A percentile compares a stretch with the other conserved stretches of the same genome.
phyloP scores from a whole-genome alignment of 2,113 vertebrate species.

The Hypocryptadius cinnamomeus region DNA sequence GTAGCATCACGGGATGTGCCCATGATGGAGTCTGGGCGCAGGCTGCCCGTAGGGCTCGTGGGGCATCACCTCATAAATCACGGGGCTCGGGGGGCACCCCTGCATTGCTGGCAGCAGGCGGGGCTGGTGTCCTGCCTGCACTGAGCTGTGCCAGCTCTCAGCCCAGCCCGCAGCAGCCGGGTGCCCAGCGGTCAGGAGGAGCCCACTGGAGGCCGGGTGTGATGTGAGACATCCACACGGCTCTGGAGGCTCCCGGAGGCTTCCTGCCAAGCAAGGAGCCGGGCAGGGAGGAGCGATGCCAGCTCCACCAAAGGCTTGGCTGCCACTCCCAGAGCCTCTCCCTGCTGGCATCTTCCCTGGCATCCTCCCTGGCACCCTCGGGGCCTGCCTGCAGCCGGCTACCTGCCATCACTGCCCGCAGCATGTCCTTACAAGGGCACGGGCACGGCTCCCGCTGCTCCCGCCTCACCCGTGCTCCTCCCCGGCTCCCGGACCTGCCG shows the following conservation, averaged over 20 bases:
- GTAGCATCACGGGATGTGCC: fast-evolving
- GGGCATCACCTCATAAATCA: fast-evolving
- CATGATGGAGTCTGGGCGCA: fast-evolving
- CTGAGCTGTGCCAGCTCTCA: not conserved
- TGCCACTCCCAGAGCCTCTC: not conserved
- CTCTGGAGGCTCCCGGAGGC: not conserved
- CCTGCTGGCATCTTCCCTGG: not conserved
- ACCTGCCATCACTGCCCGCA: not conserved
- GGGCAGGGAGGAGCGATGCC: fast-evolving
- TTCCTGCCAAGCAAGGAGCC: not conserved
- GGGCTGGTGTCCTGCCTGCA: not conserved
- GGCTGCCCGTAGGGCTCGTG: fast-evolving
- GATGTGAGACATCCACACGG: fast-evolving
- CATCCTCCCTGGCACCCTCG: not conserved
- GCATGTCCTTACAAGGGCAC: constrained; percentile 41
- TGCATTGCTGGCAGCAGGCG: fast-evolving
- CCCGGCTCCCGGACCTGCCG: fast-evolving
- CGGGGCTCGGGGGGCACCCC: fast-evolving
- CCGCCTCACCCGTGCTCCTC: not conserved
- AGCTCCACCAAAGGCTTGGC: not conserved
- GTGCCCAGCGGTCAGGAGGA: fast-evolving
- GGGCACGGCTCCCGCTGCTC: not conserved
- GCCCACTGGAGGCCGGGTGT: not conserved
- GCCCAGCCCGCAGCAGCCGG: fast-evolving
- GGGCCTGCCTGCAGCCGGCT: not conserved